Percentiles rank a stretch among this genome's conserved stretches.
These are phyloP conservation scores for Halyomorpha halys DNA, from an alignment of 1,140 invertebrate genomes.

Conservation along the genomic window DNA sequence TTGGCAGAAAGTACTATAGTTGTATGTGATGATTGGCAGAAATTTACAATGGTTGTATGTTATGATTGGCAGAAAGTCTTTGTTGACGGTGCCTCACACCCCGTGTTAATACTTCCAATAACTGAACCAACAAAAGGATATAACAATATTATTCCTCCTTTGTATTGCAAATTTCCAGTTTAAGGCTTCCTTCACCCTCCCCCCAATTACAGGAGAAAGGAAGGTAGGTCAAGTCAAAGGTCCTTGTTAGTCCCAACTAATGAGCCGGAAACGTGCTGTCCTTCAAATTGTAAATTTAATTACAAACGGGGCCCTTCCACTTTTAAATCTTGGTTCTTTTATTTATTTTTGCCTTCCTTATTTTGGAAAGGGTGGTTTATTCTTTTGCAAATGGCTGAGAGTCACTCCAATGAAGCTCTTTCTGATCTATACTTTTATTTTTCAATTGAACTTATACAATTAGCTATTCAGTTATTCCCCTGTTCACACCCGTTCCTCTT, in stretches of 20 bases:
- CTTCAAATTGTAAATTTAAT: slow-evolving; percentile 11
- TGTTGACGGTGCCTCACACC: neutral
- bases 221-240: neutral
- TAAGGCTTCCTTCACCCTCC: neutral
- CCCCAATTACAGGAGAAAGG: slow-evolving; percentile 3
- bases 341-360: too few relatives aligned
- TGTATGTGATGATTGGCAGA: too few relatives aligned
- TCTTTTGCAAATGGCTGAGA: too few relatives aligned
- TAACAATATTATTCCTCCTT: neutral
- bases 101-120: too few relatives aligned
- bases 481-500: too few relatives aligned
- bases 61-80: neutral
- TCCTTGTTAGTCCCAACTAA: slow-evolving; percentile 9
- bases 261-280: neutral
- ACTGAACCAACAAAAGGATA: neutral
- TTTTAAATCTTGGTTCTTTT: neutral
- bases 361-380: too few relatives aligned
- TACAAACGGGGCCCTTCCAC: neutral
- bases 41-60: neutral
- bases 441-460: too few relatives aligned
- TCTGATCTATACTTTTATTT: too few relatives aligned
- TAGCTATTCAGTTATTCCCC: too few relatives aligned
- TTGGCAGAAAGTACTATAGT: too few relatives aligned
- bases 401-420: too few relatives aligned
- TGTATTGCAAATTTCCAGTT: slow-evolving; percentile 10